These are phyloP conservation scores for Miichthys miiuy DNA, from an alignment of 2,797 vertebrate genomes.

Conservation along the genomic window DNA sequence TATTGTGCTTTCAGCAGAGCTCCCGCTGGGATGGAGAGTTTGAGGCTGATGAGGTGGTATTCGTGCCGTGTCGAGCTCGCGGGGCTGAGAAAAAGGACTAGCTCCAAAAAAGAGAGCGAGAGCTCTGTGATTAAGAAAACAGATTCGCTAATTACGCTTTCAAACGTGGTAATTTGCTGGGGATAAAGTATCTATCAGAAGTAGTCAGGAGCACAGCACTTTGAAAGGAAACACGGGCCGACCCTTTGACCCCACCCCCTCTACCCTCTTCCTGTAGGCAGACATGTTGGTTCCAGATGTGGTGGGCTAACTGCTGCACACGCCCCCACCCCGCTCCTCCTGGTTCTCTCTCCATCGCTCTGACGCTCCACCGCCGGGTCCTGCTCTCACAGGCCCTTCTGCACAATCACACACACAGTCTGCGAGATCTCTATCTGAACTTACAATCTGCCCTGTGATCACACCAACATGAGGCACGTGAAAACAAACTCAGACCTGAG, in stretches of 20 bases:
- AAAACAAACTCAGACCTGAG: constrained; percentile 78
- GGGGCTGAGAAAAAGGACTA: constrained; percentile 59
- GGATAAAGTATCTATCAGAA: constrained; percentile 98
- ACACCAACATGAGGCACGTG: constrained; percentile 62
- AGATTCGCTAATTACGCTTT: constrained; percentile 97
- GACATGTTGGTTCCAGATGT: constrained; percentile 99
- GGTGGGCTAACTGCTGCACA: constrained; percentile 61
- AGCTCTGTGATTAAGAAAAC: constrained; percentile 94
- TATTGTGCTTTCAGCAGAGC: constrained; percentile 71
- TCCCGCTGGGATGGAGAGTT: constrained; percentile 30
- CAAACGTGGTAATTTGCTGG: constrained; percentile 95
- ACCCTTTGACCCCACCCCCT: constrained; percentile 91
- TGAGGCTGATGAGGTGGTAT: constrained; percentile 39
- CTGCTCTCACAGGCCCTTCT: constrained; percentile 69
- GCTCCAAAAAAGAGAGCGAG: constrained; percentile 81
- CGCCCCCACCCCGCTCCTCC: constrained; percentile 10
- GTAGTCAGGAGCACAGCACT: constrained; percentile 89
- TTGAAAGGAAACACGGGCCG: constrained; percentile 92
- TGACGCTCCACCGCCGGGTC: constrained; percentile 58
- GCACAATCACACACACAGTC: constrained; percentile 69
- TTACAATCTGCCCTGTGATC: constrained; percentile 77
- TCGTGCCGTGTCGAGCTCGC: constrained; percentile 59
- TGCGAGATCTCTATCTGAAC: constrained; percentile 76
- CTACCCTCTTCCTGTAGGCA: constrained; percentile 90
- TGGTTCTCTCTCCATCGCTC: constrained; percentile 23